Base-by-base conservation (phyloP, 2,113 vertebrate species). In the Oceanodroma tethys region DNA sequence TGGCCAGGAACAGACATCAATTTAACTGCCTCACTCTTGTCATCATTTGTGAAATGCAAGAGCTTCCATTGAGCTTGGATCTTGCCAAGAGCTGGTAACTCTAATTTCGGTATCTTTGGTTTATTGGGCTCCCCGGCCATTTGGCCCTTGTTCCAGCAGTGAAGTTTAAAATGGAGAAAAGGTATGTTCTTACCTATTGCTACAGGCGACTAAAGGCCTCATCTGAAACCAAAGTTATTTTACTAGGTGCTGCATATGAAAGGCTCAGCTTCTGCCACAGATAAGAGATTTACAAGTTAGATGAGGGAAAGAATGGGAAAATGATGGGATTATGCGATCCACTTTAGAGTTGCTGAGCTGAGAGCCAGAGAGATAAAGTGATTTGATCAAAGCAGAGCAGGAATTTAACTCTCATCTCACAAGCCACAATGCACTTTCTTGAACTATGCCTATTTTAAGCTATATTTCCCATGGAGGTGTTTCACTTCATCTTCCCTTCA, bases 241-340 rank as follows among this genome's bases (percentile, higher is more conserved):
- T 78, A 45, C 40, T 50, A 40, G 23, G 47, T 84, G 7, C 11
- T 32, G 78, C 93, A 72, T 85, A 68, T 79, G 91, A 95, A 95
- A 95, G 73, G 88, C 71, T 90, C 40, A 11, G 52, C 52, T 74
- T 47, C 58, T 85, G 43, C 76, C 52, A 59, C 80, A 79, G 95
- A 88, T 90, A 91, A 93, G 93, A 88, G 80, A 86, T 95, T 93
- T 96, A 94, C 91, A 87, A 38, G 73, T 86, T 63, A 9, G 71
- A 52, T 75, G 79, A 73, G 79, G 32, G 53, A 81, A 81, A 95
- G 93, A 94, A 93, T 80, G 75, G 78, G 86, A 94, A 95, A 85
- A 93, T 10, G 55, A 67, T 84, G 86, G 60, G 89, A 95, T 84
- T 88, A 53, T 53, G 45, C 0, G 27, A 79, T 74, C 84, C 66